phyloP scores from a whole-genome alignment of 2,113 vertebrate species.

The Pampusana beccarii region DNA sequence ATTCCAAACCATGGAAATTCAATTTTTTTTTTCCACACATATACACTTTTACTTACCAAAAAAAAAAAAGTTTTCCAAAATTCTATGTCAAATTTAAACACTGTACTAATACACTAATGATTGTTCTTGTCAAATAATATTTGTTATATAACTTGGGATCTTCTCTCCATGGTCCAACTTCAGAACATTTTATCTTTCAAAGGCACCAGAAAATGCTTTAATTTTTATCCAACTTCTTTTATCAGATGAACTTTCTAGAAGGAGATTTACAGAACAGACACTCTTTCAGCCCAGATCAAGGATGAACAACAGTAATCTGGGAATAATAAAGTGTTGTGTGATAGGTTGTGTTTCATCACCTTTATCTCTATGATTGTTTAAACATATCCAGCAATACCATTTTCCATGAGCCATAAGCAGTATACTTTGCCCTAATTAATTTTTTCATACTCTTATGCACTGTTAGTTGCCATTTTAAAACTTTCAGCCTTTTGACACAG shows the following conservation, averaged over 20 bases:
- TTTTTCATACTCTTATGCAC: constrained; percentile 18
- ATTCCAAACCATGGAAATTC: not conserved
- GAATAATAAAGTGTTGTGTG: not conserved
- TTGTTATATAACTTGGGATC: not conserved
- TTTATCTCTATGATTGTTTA: not conserved
- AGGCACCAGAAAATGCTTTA: not conserved
- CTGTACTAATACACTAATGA: not conserved
- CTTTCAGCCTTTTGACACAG: constrained; percentile 17
- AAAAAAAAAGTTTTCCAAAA: not conserved
- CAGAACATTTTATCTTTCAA: not conserved
- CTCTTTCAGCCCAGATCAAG: not conserved
- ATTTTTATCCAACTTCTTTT: not conserved
- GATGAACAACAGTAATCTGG: not conserved
- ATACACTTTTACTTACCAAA: not conserved
- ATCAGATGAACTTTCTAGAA: not conserved
- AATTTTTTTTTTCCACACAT: not conserved
- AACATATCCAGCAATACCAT: not conserved
- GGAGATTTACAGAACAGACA: not conserved
- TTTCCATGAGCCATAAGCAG: not conserved
- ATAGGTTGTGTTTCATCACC: not conserved
- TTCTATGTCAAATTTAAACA: not conserved
- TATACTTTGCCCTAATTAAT: constrained; percentile 12
- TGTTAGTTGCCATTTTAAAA: constrained; percentile 32
- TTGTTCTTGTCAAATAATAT: not conserved
- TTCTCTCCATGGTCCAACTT: not conserved